A percentile compares a stretch with the other conserved stretches of the same genome.
These are phyloP conservation scores for Notechis scutatus DNA, from an alignment of 2,113 vertebrate genomes.

Conservation along the genomic window DNA sequence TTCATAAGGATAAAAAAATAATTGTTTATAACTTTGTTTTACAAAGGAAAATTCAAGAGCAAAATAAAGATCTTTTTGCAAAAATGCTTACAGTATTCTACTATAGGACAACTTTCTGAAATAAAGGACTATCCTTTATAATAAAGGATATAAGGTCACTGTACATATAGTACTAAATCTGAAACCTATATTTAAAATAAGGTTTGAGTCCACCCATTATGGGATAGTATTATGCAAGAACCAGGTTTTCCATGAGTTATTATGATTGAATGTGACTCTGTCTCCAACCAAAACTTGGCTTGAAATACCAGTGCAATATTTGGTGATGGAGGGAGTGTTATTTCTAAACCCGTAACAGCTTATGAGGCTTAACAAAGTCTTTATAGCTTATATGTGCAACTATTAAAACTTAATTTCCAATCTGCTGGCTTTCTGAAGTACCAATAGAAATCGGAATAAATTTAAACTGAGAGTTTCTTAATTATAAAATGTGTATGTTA, in stretches of 20 bases:
- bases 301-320: not conserved
- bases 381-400: not conserved
- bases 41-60: not conserved
- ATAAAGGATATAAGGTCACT: not conserved
- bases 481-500: not conserved
- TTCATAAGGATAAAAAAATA: not conserved
- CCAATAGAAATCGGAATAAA: not conserved
- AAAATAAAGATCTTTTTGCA: not conserved
- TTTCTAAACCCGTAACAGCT: not conserved
- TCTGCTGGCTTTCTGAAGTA: not conserved
- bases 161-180: not conserved
- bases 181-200: not conserved
- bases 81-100: not conserved
- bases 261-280: not conserved
- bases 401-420: not conserved
- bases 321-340: not conserved
- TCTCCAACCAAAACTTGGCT: not conserved
- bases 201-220: not conserved
- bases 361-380: not conserved
- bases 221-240: not conserved
- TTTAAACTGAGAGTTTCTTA: not conserved
- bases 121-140: not conserved
- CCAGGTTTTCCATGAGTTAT: not conserved
- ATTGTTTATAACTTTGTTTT: not conserved
- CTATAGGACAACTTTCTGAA: not conserved